A percentile compares a stretch with the other conserved stretches of the same genome.
phyloP scores from a whole-genome alignment of 2,797 vertebrate genomes.

The Molossus alvarezi region DNA sequence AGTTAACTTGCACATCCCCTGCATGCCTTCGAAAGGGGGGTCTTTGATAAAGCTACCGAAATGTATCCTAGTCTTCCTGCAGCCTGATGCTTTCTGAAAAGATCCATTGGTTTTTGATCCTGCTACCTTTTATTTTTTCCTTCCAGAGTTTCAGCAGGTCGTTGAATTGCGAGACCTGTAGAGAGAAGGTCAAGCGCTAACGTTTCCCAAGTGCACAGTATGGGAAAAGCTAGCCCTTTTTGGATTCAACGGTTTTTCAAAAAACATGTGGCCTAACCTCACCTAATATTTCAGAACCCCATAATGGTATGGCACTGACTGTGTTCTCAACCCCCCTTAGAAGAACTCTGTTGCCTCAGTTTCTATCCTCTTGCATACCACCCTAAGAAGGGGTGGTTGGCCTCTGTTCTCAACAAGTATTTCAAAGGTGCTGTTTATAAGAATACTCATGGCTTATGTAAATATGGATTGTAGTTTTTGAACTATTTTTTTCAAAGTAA shows the following conservation, averaged over 20 bases:
- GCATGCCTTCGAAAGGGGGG: neutral
- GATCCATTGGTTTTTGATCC: neutral
- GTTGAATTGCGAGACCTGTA: neutral
- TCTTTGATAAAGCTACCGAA: neutral
- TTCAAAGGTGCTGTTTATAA: conserved; percentile 28
- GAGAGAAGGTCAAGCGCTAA: neutral
- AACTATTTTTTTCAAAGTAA: conserved; percentile 39
- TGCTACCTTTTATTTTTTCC: neutral
- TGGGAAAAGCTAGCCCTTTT: neutral
- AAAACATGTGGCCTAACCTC: neutral
- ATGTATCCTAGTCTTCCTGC: neutral
- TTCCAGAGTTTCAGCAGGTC: neutral
- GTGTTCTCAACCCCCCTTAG: neutral
- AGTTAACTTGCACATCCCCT: neutral
- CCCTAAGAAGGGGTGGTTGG: neutral
- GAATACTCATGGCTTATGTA: neutral
- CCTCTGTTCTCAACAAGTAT: conserved; percentile 48
- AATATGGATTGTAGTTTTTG: neutral
- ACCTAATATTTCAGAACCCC: conserved; percentile 15
- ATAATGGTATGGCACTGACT: neutral
- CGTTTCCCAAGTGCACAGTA: neutral
- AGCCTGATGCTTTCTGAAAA: neutral
- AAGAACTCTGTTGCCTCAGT: neutral
- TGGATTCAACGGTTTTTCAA: neutral
- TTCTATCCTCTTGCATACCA: neutral